Evolutionary conservation across 2,113 vertebrate species (phyloP).

Genomic region (Petromus typicus): DNA sequence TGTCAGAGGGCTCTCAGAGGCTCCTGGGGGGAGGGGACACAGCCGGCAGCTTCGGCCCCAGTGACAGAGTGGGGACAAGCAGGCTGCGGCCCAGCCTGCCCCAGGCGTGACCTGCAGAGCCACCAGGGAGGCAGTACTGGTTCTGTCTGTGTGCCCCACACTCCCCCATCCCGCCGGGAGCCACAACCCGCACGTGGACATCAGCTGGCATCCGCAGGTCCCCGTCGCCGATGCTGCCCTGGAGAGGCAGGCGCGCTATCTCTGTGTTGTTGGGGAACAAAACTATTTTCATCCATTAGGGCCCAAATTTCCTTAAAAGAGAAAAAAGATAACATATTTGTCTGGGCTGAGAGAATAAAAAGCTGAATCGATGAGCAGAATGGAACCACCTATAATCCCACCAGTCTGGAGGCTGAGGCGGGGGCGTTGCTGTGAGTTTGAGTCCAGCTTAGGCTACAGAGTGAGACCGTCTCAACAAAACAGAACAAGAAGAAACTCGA

Average conservation of each 20-base stretch:
- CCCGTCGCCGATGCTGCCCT: not conserved
- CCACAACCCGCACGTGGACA: not conserved
- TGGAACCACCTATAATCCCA: not conserved
- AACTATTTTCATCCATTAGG: not conserved
- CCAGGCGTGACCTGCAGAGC: too few relatives aligned
- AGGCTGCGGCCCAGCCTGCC: too few relatives aligned
- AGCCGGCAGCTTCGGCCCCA: too few relatives aligned
- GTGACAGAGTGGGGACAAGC: too few relatives aligned
- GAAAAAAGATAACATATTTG: constrained; percentile 3
- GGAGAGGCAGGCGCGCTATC: not conserved
- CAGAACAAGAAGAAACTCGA: not conserved
- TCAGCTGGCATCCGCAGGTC: not conserved
- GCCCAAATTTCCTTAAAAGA: constrained; percentile 27
- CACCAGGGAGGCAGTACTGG: too few relatives aligned
- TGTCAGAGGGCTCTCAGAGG: too few relatives aligned
- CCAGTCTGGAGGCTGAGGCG: not conserved
- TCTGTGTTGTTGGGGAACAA: not conserved
- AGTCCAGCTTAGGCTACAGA: not conserved
- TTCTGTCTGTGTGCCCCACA: too few relatives aligned
- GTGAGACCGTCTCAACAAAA: not conserved
- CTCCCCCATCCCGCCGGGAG: not conserved
- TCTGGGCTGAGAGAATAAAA: not conserved
- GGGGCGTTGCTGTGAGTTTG: not conserved
- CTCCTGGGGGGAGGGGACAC: too few relatives aligned
- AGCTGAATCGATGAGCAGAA: not conserved